Base-by-base conservation (phyloP, 2,888 invertebrate species). In the Ellobium chinense region DNA sequence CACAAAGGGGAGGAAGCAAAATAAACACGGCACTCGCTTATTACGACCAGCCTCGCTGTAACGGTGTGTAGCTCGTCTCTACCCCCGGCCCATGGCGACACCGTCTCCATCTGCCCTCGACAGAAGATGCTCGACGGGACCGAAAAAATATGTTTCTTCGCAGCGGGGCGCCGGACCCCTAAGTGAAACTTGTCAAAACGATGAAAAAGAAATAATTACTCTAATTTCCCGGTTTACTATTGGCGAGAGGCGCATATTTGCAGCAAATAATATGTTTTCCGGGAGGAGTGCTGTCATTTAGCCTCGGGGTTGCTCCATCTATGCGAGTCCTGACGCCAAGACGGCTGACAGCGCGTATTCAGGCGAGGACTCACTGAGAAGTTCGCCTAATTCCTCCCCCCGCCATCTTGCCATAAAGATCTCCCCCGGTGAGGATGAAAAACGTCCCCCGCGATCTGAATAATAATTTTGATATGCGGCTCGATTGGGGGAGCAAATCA, bases 211-310 rank as follows among this genome's bases (percentile, higher is more conserved):
- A 70, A 68, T 82, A 85, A 82, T 82, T 78, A 82, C 81, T 72
- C 80, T 77, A 81, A 82, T 85, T 84, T 82, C 56, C 31, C 36
- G n/a, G 75, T 24, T 74, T 72, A 27, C 63, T 46, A 75, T 60
- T 66, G 69, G 37, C 21, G 36, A 46, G 58, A n/a, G 31, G 73
- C 62, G 63, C 68, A 72, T 81, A 77, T 84, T 74, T 72, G 76
- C 68, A 63, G 78, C 74, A 82, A 82, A 84, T 84, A 82, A 82
- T 84, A 80, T 82, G 81, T 82, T 82, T 84, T 81, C 79, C 60
- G 63, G 68, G 65, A 24, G 27, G 62, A 29, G 56, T 76, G 73
- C 75, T 82, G 82, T 82, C 82, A 63, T 54, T 36, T 70, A 24
- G 68, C 82, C 77, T 5, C 58, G 82, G 66, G 77, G 77, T 14